Evolutionary conservation across 2,113 vertebrate species (phyloP), one percentile per base, ranked within the genome.

Genomic region (Leptosomus discolor): DNA sequence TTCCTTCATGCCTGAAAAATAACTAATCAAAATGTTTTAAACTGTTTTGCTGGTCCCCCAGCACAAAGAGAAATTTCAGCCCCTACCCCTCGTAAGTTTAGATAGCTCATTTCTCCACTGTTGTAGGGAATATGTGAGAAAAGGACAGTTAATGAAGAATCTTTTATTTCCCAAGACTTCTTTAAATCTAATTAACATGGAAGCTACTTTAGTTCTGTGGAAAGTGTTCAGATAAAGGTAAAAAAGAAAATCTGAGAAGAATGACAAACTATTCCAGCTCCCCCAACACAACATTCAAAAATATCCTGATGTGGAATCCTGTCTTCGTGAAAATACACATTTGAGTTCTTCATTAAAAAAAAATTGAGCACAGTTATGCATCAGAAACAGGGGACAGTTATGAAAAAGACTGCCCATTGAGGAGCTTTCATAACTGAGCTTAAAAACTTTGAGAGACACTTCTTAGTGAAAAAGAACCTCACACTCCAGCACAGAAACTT

Each of bases 221-320:
- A 79, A 95, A 79, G 36, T 21, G 24, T 84, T 63, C 90, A 36
- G 29, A 82, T 61, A 85, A 89, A 89, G 14, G 56, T 56, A 92
- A 81, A 51, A 92, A 94, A 86, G 63, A 86, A 95, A 94, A 94
- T 53, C 51, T 36, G 46, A 90, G 36, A 57, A 85, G 41, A 94
- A 64, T 94, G 64, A 74, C 8, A 12, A 96, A 95, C 22, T 85
- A 48, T 81, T 92, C 60, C 64, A 67, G 48, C 48, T 88, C 12
- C 6, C 29, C 14, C 73, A 75, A 65, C 0, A 0, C 78, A 39
- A 71, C 30, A 64, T 53, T 92, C 83, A 94, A 91, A 94, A 95
- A 90, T 85, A 94, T 90, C 48, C 46, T 79, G 73, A 94, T 85
- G 41, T 6, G 43, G 64, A 94, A 93, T 50, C 18, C 17, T 82